Conservation (phyloP, 1,140 invertebrate species). For the Formica exsecta region DNA sequence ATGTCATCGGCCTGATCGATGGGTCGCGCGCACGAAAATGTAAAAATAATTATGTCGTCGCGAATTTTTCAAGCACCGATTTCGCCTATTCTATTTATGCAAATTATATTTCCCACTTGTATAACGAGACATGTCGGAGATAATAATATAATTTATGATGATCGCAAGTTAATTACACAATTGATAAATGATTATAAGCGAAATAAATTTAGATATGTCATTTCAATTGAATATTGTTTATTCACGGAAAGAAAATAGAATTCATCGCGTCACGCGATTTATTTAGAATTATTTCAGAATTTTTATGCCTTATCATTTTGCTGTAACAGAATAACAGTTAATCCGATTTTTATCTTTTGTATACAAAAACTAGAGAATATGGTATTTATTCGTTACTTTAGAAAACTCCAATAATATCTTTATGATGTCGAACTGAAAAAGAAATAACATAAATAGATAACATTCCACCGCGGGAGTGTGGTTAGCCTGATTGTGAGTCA, state of each 20-base stretch:
- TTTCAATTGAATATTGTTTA: neutral
- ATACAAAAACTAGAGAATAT: neutral
- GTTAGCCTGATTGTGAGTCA: neutral
- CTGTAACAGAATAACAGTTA: neutral
- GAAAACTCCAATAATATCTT: neutral
- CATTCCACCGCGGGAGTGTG: neutral
- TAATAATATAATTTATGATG: slow-evolving; percentile 16
- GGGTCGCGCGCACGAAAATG: neutral
- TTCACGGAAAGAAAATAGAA: neutral
- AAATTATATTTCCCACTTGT: neutral
- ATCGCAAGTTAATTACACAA: neutral
- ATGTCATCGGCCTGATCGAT: slow-evolving; percentile 37
- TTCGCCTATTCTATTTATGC: slow-evolving; percentile 1
- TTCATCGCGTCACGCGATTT: neutral
- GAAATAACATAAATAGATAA: neutral
- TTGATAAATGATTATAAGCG: neutral
- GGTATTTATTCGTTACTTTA: neutral
- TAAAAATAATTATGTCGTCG: slow-evolving; percentile 4
- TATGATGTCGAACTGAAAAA: neutral
- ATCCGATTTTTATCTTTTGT: slow-evolving; percentile 17
- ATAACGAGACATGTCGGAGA: neutral
- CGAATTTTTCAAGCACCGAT: slow-evolving; percentile 2
- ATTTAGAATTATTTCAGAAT: slow-evolving; percentile 11
- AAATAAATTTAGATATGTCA: neutral
- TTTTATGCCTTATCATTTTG: slow-evolving; percentile 5